Base-by-base conservation (phyloP, 2,797 vertebrate genomes). In the Melanotaenia parkinsoni region DNA sequence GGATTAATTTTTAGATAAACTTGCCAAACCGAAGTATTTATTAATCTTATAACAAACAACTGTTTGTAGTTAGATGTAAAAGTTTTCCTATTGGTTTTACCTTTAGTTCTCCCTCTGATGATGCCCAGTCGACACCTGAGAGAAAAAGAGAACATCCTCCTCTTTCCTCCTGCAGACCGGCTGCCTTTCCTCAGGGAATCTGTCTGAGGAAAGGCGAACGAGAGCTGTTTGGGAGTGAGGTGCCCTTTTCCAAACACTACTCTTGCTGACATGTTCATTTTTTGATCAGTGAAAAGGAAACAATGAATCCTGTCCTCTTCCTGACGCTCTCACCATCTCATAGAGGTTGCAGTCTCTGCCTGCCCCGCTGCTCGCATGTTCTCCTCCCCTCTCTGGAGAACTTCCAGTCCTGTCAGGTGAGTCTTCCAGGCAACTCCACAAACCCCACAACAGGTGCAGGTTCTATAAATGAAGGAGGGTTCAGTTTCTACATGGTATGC, bases 121-220 rank as follows among this genome's bases (percentile, higher is more conserved):
- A 95, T 66, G 57, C 95, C 94, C 63, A 95, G 81, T 7, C 92
- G 91, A 85, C 93, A 95, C 77, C 94, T 89, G 63, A 95, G 72
- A 40, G 94, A 94, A 81, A 95, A 93, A 11, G 91, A 93, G 69
- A 95, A 93, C 86, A 93, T 93, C 79, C 82, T 94, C 76, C 88
- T 93, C 72, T 90, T 94, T 51, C 88, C 92, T 70, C 86, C 89
- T 5, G 77, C 74, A 28, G 79, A 80, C 20, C 80, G 58, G 32
- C 62, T 71, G 77, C 85, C 85, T 84, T 89, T 93, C 84, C 89
- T 92, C 80, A 81, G 66, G 1, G 80, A 65, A 11, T 90, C 91
- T 26, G 82, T 66, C 47, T 81, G 80, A 77, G 72, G 87, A 58
- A 88, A 89, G 33, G 79, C 74, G 9, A 92, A 81, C 50, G 82